Evolutionary conservation across 2,113 vertebrate genomes (phyloP).

Genomic region (Neolamprologus longior): DNA sequence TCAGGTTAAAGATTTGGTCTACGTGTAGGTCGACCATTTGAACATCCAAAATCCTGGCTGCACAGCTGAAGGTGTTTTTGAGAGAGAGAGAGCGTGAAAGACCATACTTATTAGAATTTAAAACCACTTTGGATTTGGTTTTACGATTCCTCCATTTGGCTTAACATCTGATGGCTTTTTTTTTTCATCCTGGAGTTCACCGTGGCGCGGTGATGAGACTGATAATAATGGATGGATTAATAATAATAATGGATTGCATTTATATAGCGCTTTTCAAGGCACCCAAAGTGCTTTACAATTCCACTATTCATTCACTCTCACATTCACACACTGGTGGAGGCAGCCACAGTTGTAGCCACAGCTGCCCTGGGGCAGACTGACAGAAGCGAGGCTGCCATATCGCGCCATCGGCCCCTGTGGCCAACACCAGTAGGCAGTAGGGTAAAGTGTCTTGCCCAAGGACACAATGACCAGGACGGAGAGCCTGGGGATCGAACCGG

Average conservation of each 20-base stretch:
- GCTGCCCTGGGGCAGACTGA: neutral
- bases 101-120: neutral
- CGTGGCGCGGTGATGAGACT: conserved; percentile 20
- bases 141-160: conserved; percentile 28
- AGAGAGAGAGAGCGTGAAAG: neutral
- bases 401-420: rapidly evolving
- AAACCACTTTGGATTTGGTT: neutral
- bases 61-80: neutral
- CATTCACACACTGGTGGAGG: neutral
- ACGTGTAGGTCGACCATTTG: neutral
- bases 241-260: neutral
- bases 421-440: neutral
- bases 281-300: neutral
- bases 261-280: neutral
- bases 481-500: neutral
- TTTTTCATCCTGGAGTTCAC: conserved; percentile 45
- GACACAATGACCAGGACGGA: neutral
- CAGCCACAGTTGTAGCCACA: neutral
- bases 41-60: neutral
- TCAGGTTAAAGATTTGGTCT: neutral
- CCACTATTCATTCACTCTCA: neutral
- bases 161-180: conserved; percentile 6
- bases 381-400: neutral
- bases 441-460: neutral
- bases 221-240: neutral